These are phyloP conservation scores for Zaprionus lineosus DNA, from an alignment of 2,888 invertebrate genomes.

Conservation along the genomic window DNA sequence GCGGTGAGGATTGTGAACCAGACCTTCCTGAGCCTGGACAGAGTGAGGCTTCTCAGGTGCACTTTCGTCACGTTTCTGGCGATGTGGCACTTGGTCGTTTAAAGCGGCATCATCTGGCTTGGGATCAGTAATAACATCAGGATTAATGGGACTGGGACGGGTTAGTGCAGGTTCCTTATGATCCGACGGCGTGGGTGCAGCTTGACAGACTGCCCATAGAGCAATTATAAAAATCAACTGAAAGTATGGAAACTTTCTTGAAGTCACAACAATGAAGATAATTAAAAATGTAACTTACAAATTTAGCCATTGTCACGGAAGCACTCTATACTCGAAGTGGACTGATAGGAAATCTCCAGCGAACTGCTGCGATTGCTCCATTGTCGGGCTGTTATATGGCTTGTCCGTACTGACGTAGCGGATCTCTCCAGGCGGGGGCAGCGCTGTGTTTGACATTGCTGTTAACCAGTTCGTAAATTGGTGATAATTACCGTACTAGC, in stretches of 20 bases:
- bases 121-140: constrained; percentile 70
- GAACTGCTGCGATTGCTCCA: constrained; percentile 40
- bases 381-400: constrained; percentile 49
- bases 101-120: constrained; percentile 67
- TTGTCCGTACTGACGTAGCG: too few relatives aligned
- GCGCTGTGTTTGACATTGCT: constrained; percentile 41
- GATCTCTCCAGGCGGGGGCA: constrained; percentile 19
- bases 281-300: constrained; percentile 39
- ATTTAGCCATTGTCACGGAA: constrained; percentile 24
- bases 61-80: constrained; percentile 54
- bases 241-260: not conserved
- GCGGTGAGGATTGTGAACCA: not conserved
- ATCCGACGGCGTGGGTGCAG: constrained; percentile 62
- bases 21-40: not conserved
- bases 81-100: too few relatives aligned
- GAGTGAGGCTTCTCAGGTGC: constrained; percentile 4
- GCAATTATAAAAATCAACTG: constrained; percentile 71
- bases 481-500: constrained; percentile 67
- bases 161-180: constrained; percentile 24
- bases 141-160: constrained; percentile 77
- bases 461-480: constrained; percentile 71
- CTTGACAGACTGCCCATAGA: constrained; percentile 58
- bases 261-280: not conserved
- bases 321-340: constrained; percentile 15
- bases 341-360: constrained; percentile 28